Base-by-base conservation (phyloP, 2,113 vertebrate species). In the Phocoena sinus region DNA sequence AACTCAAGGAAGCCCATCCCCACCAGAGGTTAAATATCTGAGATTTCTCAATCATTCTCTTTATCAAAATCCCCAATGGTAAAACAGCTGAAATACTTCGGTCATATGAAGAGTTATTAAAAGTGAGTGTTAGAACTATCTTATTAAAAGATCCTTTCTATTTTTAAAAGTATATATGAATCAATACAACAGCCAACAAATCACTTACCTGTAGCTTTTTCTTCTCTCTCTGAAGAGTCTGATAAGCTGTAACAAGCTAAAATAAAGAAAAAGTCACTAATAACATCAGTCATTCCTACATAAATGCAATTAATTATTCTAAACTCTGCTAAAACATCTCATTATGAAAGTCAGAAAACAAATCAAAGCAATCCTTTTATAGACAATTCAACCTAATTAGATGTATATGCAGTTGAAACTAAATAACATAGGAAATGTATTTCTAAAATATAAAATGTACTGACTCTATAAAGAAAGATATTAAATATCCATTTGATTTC, bases 161-260 rank as follows among this genome's bases (percentile, higher is more conserved):
- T 63, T 73, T 95, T 77, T 79, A 93, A 73, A 94, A 92, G 62
- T 89, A 73, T 12, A 1, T 21, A 86, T 85, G n/a, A 88, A 71
- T 93, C 41, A 84, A 10, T 36, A 89, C 68, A 33, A 92, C 1
- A 83, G 33, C 1, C 12, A 91, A 86, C 14, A 93, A 15, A 98
- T 23, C 17, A 98, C 96, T 98, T 98, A 99, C 99, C 99, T 99
- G 99, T 1, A 99, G 98, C 97, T 99, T 99, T 89, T 99, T 99
- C 98, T 99, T 99, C 97, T 99, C 99, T 97, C 99, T 98, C 88
- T 99, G 99, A 58, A 99, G 98, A 77, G 98, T 99, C 96, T 99
- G 98, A 97, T 99, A 99, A 14, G 99, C 99, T 93, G 98, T 99
- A 86, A 99, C 99, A 56, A 99, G 98, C 99, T 99, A 97, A 92